A percentile compares a stretch with the other conserved stretches of the same genome.
Evolutionary conservation across 2,113 vertebrate species (phyloP).

Genomic region (Rutilus rutilus): DNA sequence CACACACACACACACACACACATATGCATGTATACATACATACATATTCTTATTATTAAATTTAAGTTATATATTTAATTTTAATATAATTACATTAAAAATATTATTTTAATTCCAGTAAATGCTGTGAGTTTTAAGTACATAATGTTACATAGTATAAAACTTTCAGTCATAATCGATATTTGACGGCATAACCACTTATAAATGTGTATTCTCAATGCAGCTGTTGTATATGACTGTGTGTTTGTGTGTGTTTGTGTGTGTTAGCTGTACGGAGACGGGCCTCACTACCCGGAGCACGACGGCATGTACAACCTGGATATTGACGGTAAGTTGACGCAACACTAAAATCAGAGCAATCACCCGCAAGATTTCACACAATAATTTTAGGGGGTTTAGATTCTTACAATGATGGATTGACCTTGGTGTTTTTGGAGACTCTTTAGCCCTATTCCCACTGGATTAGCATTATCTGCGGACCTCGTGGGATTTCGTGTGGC

Average conservation of each 20-base stretch:
- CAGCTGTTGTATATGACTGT: neutral
- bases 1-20: no score
- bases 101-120: neutral
- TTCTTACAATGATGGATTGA: neutral
- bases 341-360: neutral
- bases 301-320: slow-evolving; percentile 84
- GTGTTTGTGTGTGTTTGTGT: slow-evolving; percentile 28
- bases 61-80: neutral
- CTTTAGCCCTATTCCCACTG: no score
- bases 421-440: neutral
- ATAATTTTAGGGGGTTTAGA: neutral
- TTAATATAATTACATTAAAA: neutral
- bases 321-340: slow-evolving; percentile 82
- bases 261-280: slow-evolving; percentile 83
- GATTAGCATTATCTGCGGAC: no score
- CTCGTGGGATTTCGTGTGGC: no score
- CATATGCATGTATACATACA: no score
- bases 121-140: neutral
- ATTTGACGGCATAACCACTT: neutral
- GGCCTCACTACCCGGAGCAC: slow-evolving; percentile 83
- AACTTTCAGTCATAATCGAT: neutral
- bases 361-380: neutral
- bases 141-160: no score
- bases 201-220: neutral
- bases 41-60: neutral